Base-by-base conservation (phyloP, 2,113 vertebrate genomes). In the Elaphurus davidianus region DNA sequence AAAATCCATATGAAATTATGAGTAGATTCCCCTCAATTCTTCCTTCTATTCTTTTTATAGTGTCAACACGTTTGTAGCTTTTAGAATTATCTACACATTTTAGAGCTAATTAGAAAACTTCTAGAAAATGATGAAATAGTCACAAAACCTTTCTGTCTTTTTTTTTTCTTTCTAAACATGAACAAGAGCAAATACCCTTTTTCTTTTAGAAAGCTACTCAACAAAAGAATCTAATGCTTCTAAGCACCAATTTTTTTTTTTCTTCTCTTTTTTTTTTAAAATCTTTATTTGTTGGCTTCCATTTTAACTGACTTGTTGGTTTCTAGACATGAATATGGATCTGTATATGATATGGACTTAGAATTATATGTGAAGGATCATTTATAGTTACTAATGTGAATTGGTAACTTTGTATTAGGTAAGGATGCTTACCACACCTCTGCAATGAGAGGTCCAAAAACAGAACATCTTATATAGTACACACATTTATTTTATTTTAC, bases 341-440 rank as follows among this genome's bases (percentile, higher is more conserved):
- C 85, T 96, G 10, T 33, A 10, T 93, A 93, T 95, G 67, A 94
- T 86, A 52, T 52, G 64, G 95, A 96, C 30, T 97, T 30, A 54
- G 33, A 67, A 36, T 14, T 86, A n/a, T 89, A 82, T 94, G 52
- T 96, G 23, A 91, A 52, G 59, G 40, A 67, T 81, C 55, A 27
- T 52, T 3, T 93, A 81, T 60, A 91, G 94, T 97, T 98, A 97
- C 93, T 82, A 98, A 93, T 96, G 82, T 43, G 30, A 98, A 74
- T 14, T 85, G 45, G 86, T 86, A 90, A 15, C n/a, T n/a, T 64
- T 78, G 33, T 28, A 11, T 74, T 33, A 25, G 19, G 19, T 83
- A 43, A 79, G 28, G 19, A 76, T 85, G 11, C 47, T 94, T 27
- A 85, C 55, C 45, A 64, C n/a, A n/a, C 1, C 50, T 71, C 50